Base-by-base conservation (phyloP, 2,113 vertebrate species). In the Chroicocephalus ridibundus region DNA sequence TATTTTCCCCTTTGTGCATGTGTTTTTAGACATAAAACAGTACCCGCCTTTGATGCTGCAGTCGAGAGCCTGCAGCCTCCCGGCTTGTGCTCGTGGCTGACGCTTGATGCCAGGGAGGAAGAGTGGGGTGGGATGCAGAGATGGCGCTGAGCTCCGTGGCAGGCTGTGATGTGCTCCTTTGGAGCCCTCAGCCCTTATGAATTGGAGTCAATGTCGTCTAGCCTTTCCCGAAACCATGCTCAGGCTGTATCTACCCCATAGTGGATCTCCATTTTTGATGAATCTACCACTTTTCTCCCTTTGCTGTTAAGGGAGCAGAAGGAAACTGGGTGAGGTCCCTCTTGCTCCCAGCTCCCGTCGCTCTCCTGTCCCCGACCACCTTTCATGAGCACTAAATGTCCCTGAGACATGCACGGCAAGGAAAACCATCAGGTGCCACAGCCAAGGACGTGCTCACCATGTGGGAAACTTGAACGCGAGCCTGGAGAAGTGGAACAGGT, bases 391-490 rank as follows among this genome's bases (percentile, higher is more conserved):
- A 2, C 55, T 21, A 16, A 11, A 17, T 2, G 9, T 14, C 65
- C 60, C 0, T 1, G 14, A 38, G 13, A 40, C 15, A 9, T 1
- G 3, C 5, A 7, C 0, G 19, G 15, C 38, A 24, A 77, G 62
- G 80, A 10, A 26, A 78, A 44, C 13, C 5, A 0, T 0, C 29
- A 55, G 34, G 66, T 71, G 44, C 44, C 40, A 31, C 3, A 7
- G 19, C 70, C 76, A n/a, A 70, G 51, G 46, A 3, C 9, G 3
- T 1, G 2, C 8, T 55, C 65, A 60, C n/a, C 57, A 42, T 5
- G 0, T 2, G 46, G 68, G 57, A 31, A 69, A 13, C 40, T 4
- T 18, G 38, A 55, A 17, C 0, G 0, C 3, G 61, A 79, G 11
- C 51, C 66, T 51, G 86, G 57, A 79, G 55, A 55, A 42, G 57